Evolutionary conservation across 2,797 vertebrate genomes (phyloP).

Genomic region (Crocodylus rhombifer): DNA sequence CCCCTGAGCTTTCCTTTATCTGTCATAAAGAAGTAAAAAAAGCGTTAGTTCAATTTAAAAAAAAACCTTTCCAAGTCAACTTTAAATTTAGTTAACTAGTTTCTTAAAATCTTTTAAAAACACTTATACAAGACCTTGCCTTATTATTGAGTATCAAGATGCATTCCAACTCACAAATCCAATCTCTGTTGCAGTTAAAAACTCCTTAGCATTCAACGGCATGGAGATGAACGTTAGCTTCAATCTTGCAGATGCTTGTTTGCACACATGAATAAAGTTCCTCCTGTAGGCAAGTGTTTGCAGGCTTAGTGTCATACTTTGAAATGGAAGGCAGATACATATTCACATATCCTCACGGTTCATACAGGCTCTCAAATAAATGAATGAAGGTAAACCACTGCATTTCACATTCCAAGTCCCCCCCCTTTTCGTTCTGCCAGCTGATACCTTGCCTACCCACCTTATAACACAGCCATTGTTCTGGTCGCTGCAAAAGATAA

Average conservation of each 20-base stretch:
- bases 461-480: background rate
- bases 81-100: background rate
- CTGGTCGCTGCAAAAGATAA: background rate
- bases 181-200: background rate
- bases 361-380: background rate
- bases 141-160: background rate
- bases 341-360: background rate
- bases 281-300: background rate
- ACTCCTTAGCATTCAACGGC: background rate
- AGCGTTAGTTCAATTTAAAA: background rate
- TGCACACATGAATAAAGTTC: background rate
- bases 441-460: background rate
- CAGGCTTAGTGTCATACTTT: background rate
- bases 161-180: background rate
- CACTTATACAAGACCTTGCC: background rate
- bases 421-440: background rate
- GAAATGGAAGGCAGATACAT: background rate
- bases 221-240: background rate
- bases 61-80: background rate
- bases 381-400: background rate
- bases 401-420: background rate
- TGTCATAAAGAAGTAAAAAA: background rate
- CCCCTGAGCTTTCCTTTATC: background rate
- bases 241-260: background rate
- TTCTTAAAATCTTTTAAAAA: slow-evolving; percentile 3